A percentile compares a stretch with the other conserved stretches of the same genome.
phyloP scores from a whole-genome alignment of 2,113 vertebrate genomes.

The Garra rufa region DNA sequence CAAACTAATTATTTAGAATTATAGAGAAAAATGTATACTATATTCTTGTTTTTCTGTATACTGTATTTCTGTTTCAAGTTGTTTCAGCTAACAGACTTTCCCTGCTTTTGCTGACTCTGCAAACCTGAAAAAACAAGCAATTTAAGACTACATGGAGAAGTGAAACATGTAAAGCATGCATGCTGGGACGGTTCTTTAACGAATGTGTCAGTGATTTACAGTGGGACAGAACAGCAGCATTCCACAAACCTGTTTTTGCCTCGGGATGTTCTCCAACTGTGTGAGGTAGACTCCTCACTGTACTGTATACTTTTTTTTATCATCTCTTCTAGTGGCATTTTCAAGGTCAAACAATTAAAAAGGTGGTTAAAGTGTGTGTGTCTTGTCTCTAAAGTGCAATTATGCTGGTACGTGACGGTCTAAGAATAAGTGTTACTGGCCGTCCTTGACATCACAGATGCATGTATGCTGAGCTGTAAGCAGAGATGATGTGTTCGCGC shows the following conservation, averaged over 20 bases:
- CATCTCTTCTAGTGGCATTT: conserved; percentile 5
- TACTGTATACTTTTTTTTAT: too few species aligned
- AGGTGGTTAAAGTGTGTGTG: neutral
- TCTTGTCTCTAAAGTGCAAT: conserved; percentile 52
- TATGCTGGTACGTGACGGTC: conserved; percentile 52
- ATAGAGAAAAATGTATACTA: neutral
- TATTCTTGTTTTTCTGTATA: too few species aligned
- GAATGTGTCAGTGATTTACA: conserved; percentile 12
- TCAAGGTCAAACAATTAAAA: conserved; percentile 37
- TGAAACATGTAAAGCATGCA: conserved; percentile 7
- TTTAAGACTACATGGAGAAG: neutral
- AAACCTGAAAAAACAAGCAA: neutral
- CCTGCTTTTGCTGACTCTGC: neutral
- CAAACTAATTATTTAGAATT: neutral
- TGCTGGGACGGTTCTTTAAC: neutral
- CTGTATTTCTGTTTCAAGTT: neutral
- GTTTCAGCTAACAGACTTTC: neutral
- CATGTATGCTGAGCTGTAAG: conserved; percentile 42
- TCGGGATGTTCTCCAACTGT: neutral
- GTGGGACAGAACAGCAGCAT: neutral
- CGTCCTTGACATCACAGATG: conserved; percentile 46
- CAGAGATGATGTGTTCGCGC: conserved; percentile 28
- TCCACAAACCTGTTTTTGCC: conserved; percentile 22
- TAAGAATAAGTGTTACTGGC: conserved; percentile 58
- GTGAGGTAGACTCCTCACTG: neutral